These are phyloP conservation scores for Pimephales promelas DNA, from an alignment of 2,113 vertebrate species.

Conservation along the genomic window DNA sequence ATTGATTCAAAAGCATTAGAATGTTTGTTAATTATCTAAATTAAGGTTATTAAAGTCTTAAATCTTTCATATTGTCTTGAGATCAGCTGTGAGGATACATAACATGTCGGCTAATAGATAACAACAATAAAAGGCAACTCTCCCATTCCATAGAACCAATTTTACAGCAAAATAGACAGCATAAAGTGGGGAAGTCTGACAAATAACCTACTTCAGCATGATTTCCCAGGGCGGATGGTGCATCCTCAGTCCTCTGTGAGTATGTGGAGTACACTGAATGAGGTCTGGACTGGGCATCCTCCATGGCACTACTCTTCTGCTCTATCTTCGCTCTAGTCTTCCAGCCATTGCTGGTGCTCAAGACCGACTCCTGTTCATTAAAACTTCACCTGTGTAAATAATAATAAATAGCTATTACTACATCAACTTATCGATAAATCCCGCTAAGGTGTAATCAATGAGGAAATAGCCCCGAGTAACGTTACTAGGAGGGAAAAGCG, in stretches of 20 bases:
- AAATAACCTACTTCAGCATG: constrained; percentile 70
- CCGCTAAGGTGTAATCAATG: background rate
- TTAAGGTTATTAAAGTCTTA: background rate
- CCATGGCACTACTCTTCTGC: constrained; percentile 60
- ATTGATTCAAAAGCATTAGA: background rate
- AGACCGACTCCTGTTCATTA: constrained; percentile 16
- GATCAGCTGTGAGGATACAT: background rate
- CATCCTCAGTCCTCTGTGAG: constrained; percentile 60
- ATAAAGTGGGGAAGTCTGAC: background rate
- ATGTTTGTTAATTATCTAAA: background rate
- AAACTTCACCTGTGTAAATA: constrained; percentile 3
- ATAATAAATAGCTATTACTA: background rate
- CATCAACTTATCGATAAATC: background rate
- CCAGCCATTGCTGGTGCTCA: constrained; percentile 49
- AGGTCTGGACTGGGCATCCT: constrained; percentile 49
- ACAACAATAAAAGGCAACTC: background rate
- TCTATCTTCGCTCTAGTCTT: constrained; percentile 33
- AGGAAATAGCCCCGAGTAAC: background rate
- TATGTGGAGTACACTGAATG: constrained; percentile 53
- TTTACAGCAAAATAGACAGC: no score
- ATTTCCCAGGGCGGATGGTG: constrained; percentile 61
- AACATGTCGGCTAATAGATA: background rate
- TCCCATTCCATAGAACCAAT: background rate
- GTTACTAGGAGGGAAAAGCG: background rate
- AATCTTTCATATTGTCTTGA: background rate